phyloP scores from a whole-genome alignment of 2,888 invertebrate genomes.

The Plagodis pulveraria region DNA sequence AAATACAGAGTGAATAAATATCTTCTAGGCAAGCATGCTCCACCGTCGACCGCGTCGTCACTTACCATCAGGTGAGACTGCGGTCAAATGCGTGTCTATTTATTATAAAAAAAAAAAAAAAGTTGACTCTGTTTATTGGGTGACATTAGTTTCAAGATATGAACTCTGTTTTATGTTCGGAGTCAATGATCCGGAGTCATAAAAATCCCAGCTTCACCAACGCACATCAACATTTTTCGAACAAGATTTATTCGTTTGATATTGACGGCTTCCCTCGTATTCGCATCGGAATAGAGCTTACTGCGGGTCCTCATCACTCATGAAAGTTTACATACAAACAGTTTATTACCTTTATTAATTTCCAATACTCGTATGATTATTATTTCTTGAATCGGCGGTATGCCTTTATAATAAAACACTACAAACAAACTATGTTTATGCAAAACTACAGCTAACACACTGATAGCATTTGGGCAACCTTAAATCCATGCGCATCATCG shows the following conservation, averaged over 20 bases:
- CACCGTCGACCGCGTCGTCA: too few relatives aligned
- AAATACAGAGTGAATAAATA: too few relatives aligned
- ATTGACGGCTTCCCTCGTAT: slow-evolving; percentile 35
- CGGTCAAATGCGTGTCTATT: too few relatives aligned
- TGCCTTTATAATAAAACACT: background rate
- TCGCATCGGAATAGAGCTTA: slow-evolving; percentile 31
- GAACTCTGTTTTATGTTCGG: slow-evolving; percentile 8
- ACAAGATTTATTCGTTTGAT: slow-evolving; percentile 38
- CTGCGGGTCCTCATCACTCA: slow-evolving; percentile 18
- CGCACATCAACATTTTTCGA: slow-evolving; percentile 30
- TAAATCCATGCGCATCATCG: too few relatives aligned
- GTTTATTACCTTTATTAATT: background rate
- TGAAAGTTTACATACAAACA: slow-evolving; percentile 5
- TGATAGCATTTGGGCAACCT: too few relatives aligned
- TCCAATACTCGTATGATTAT: too few relatives aligned
- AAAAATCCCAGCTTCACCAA: slow-evolving; percentile 21
- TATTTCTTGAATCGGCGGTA: too few relatives aligned
- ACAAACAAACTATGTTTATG: background rate
- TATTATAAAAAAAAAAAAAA: too few relatives aligned
- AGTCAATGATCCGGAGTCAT: background rate
- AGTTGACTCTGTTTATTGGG: too few relatives aligned
- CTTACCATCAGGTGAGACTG: too few relatives aligned
- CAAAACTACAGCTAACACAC: too few relatives aligned
- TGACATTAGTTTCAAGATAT: background rate
- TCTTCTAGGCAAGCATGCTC: too few relatives aligned